phyloP scores from a whole-genome alignment of 2,797 vertebrate species.

The Ataeniobius toweri region DNA sequence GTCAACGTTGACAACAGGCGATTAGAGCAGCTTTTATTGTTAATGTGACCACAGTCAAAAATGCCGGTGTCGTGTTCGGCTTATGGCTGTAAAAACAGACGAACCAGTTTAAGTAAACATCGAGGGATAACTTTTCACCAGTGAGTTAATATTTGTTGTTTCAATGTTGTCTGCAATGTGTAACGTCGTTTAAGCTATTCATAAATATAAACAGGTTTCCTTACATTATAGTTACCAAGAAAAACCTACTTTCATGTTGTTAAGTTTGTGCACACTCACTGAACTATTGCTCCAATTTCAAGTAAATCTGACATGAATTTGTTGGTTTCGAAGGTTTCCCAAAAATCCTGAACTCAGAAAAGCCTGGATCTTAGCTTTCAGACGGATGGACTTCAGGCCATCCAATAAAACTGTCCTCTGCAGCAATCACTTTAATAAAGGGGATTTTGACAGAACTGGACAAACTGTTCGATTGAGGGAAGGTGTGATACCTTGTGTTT shows the following conservation, averaged over 20 bases:
- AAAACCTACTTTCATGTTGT: not conserved
- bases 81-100: constrained; percentile 14
- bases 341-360: constrained; percentile 19
- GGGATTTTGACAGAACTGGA: constrained; percentile 18
- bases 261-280: not conserved
- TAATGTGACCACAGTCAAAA: not conserved
- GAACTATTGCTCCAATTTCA: no score
- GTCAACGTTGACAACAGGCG: not conserved
- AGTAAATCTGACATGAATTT: not conserved
- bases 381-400: constrained; percentile 12
- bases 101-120: constrained; percentile 2
- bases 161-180: not conserved
- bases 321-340: constrained; percentile 7
- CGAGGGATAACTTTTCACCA: constrained; percentile 21
- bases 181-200: not conserved
- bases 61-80: constrained; percentile 19
- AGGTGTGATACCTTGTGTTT: constrained; percentile 8
- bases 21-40: constrained; percentile 2
- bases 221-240: not conserved
- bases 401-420: constrained; percentile 12
- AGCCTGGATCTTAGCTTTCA: constrained; percentile 11
- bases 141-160: not conserved
- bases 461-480: constrained; percentile 18
- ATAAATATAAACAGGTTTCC: not conserved
- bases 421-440: constrained; percentile 7